Evolutionary conservation across 2,888 invertebrate species (phyloP), one percentile per base, ranked within the genome.

Genomic region (Diplazon laetatorius): DNA sequence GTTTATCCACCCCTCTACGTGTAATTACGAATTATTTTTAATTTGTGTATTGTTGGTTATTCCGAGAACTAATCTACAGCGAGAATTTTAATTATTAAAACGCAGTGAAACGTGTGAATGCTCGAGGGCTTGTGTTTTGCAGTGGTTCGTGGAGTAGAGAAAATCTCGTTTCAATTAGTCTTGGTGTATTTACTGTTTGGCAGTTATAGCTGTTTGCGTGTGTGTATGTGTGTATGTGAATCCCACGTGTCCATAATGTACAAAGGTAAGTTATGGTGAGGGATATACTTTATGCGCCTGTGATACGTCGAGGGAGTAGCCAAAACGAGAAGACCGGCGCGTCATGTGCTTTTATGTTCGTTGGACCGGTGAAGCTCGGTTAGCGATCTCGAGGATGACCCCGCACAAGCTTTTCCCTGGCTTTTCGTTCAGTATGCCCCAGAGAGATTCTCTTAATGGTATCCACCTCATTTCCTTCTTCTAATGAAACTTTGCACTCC

Each of bases 381-480:
- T 62, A 44, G 25, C 16, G 42, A 39, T 25, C 8, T 44, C 44
- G 14, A 25, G 18, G 30, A 42, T 25, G 30, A 44, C 62, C 10
- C 30, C 30, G n/a, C 22, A 14, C 8, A n/a, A 14, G 18, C 10
- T 57, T 66, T 66, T 18, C 50, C 9, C 16, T 14, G 25, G 22
- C 35, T 66, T 25, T 37, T 14, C 30, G 50, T 5, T 35, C 66
- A 9, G n/a, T 50, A 42, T 50, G 35, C 50, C 50, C 50, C 35
- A 14, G 12, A 39, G 12, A 25, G 50, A 66, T 66, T 57, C 22
- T 44, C 39, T 20, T 42, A 39, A 37, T 35, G 22, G 52, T 52
- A 52, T 68, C 68, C n/a, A 25, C 52, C 50, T 10, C 18, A 70
- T 62, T 62, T 60, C 59, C 59, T 71, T 71, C 48, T 71, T 60